phyloP scores from a whole-genome alignment of 2,797 vertebrate genomes.

The Sandelia bainsii region DNA sequence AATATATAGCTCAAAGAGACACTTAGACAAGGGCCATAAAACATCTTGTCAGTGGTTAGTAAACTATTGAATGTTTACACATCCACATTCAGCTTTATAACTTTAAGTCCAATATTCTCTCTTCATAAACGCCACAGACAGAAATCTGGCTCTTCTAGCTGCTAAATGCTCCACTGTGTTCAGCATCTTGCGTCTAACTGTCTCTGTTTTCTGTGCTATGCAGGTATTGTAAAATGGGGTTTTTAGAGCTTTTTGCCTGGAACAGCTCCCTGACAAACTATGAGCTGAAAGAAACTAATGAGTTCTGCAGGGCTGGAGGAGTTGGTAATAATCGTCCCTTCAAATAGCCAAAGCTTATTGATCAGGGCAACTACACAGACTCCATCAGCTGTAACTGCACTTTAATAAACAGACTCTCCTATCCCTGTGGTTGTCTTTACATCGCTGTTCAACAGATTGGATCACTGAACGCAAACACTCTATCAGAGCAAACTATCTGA shows the following conservation, averaged over 20 bases:
- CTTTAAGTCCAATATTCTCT: background rate
- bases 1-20: no score
- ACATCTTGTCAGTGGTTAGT: background rate
- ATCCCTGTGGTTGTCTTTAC: constrained; percentile 20
- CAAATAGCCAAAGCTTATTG: constrained; percentile 17
- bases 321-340: background rate
- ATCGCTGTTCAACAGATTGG: constrained; percentile 19
- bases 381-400: constrained; percentile 14
- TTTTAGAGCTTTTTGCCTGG: background rate
- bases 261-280: background rate
- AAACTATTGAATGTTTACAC: background rate
- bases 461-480: constrained; percentile 41
- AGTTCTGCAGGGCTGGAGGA: background rate
- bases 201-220: background rate
- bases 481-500: constrained; percentile 28
- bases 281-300: background rate
- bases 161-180: background rate
- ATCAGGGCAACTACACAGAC: background rate
- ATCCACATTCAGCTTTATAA: background rate
- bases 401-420: constrained; percentile 12
- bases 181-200: background rate
- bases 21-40: background rate
- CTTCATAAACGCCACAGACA: background rate
- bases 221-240: background rate
- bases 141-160: background rate